These are phyloP conservation scores for Aphidius gifuensis DNA, from an alignment of 1,140 invertebrate genomes.

Conservation along the genomic window DNA sequence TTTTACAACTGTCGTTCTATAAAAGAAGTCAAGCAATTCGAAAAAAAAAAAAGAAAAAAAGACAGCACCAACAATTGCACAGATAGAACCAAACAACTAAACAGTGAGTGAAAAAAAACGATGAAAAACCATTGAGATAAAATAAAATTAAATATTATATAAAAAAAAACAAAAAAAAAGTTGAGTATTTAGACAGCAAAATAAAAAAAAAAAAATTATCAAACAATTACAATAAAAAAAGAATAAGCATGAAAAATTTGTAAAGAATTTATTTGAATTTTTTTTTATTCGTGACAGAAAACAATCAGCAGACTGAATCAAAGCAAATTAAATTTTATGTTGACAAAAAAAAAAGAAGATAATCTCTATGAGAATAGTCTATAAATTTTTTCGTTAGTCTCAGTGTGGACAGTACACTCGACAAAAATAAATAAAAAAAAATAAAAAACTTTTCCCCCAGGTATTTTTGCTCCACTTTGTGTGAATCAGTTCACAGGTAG, in stretches of 20 bases:
- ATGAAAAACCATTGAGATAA: background rate
- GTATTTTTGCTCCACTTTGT: background rate
- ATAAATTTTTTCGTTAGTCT: conserved; percentile 19
- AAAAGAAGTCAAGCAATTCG: conserved; percentile 14
- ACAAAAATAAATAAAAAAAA: background rate
- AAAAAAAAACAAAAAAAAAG: conserved; percentile 2
- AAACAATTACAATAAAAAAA: too few relatives aligned
- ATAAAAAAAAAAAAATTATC: background rate
- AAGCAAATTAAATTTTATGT: background rate
- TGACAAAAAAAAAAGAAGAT: conserved; percentile 1
- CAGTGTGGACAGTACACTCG: background rate
- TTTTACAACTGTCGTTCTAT: conserved; percentile 26
- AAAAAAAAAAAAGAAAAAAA: conserved; percentile 14
- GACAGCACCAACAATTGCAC: too few relatives aligned
- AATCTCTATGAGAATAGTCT: conserved; percentile 1
- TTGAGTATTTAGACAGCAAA: background rate
- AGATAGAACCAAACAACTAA: background rate
- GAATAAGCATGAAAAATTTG: too few relatives aligned
- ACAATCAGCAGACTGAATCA: background rate
- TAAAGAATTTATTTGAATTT: background rate
- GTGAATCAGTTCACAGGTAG: conserved; percentile 15
- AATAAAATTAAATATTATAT: background rate
- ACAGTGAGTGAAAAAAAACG: background rate
- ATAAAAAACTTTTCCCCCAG: too few relatives aligned
- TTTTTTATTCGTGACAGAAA: conserved; percentile 14